Percentiles rank a stretch among this genome's conserved stretches.
These are phyloP conservation scores for Aeoliscus strigatus DNA, from an alignment of 2,797 vertebrate species.

Conservation along the genomic window DNA sequence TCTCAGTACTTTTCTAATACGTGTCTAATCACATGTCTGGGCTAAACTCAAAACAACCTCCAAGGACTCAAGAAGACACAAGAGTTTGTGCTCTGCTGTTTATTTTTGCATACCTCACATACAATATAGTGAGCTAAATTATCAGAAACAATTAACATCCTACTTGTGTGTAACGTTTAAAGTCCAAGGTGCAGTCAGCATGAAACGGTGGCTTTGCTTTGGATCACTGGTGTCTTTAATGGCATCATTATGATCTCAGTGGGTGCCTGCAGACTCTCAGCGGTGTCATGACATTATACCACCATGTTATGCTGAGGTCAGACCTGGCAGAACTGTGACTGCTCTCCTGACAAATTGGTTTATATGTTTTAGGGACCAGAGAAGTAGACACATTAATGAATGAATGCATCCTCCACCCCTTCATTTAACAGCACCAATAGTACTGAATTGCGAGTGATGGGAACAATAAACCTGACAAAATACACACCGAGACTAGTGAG, in stretches of 20 bases:
- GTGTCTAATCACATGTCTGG: no score
- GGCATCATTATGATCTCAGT: conserved; percentile 66
- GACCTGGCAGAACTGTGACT: conserved; percentile 25
- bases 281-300: conserved; percentile 54
- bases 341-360: conserved; percentile 19
- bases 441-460: conserved; percentile 12
- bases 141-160: conserved; percentile 54
- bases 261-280: conserved; percentile 64
- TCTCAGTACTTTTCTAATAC: no score
- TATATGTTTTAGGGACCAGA: conserved; percentile 11
- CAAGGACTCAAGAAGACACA: no score
- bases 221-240: conserved; percentile 60
- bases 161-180: conserved; percentile 54
- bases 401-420: conserved; percentile 6
- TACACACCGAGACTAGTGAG: conserved; percentile 14
- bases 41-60: no score
- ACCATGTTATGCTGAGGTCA: conserved; percentile 38
- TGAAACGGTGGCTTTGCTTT: conserved; percentile 57
- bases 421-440: not conserved
- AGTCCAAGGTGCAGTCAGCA: conserved; percentile 45
- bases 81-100: no score
- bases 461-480: conserved; percentile 6
- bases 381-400: conserved; percentile 6
- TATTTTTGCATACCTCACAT: conserved; percentile 43
- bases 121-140: conserved; percentile 50